Evolutionary conservation across 2,888 invertebrate genomes (phyloP).

Genomic region (Venustoraphidia nigricollis): DNA sequence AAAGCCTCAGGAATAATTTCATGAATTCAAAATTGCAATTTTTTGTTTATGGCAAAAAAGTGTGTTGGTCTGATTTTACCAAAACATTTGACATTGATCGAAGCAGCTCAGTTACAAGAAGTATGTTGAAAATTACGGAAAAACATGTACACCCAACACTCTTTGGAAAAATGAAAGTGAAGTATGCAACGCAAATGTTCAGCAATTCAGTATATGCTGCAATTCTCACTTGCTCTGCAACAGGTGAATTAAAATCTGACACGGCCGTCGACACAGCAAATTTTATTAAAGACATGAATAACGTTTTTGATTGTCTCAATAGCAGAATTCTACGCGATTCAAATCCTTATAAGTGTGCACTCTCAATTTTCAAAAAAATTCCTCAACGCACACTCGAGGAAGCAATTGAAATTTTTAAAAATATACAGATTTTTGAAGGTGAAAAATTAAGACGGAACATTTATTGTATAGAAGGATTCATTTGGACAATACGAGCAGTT

Average conservation of each 20-base stretch:
- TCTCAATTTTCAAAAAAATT: too few relatives aligned
- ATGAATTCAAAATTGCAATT: constrained; percentile 7
- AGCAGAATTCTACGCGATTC: too few relatives aligned
- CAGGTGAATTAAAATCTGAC: constrained; percentile 1
- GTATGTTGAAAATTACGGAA: constrained; percentile 4
- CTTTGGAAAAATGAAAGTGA: constrained; percentile 2
- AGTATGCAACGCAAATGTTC: constrained; percentile 3
- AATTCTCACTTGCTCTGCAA: background rate
- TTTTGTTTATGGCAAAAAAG: constrained; percentile 6
- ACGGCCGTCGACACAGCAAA: constrained; percentile 1
- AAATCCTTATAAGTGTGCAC: too few relatives aligned
- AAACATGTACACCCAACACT: constrained; percentile 1
- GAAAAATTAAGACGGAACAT: constrained; percentile 8
- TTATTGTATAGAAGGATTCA: constrained; percentile 14
- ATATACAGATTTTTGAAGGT: constrained; percentile 8
- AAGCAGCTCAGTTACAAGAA: background rate
- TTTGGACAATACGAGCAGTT: constrained; percentile 13
- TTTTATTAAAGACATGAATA: constrained; percentile 4
- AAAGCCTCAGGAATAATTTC: too few relatives aligned
- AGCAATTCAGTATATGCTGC: constrained; percentile 2
- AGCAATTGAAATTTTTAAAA: constrained; percentile 9
- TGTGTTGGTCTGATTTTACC: background rate
- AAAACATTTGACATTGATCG: too few relatives aligned
- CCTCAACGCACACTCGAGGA: constrained; percentile 1
- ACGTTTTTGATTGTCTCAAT: too few relatives aligned